Evolutionary conservation across 2,888 invertebrate species (phyloP).

Genomic region (Ischnura elegans): DNA sequence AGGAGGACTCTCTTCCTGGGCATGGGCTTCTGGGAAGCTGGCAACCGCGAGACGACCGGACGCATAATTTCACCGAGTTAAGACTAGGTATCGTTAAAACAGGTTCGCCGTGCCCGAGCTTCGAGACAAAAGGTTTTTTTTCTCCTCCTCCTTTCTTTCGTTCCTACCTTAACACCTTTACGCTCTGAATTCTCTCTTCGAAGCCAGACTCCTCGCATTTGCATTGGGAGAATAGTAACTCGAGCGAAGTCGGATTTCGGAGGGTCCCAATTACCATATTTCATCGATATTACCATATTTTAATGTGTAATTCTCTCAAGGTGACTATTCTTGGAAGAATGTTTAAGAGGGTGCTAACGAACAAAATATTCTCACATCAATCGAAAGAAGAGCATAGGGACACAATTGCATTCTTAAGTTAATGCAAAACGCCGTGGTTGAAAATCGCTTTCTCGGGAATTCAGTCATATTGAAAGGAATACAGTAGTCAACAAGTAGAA

Average conservation of each 20-base stretch:
- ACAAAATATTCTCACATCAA: no score
- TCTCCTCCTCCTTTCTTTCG: background rate
- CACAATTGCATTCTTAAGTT: background rate
- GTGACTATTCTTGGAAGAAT: background rate
- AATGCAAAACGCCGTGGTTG: no score
- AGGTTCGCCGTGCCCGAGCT: background rate
- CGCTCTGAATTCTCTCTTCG: background rate
- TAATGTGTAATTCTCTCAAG: background rate
- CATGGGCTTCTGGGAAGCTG: conserved; percentile 14
- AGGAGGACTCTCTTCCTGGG: conserved; percentile 1
- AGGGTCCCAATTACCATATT: background rate
- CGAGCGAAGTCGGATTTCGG: background rate
- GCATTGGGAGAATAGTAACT: background rate
- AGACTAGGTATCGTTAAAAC: background rate
- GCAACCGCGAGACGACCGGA: background rate
- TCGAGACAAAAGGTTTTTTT: background rate
- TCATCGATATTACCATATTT: background rate
- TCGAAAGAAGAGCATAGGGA: background rate
- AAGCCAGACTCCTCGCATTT: background rate
- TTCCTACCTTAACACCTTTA: no score
- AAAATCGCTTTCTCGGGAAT: no score
- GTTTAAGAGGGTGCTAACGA: background rate
- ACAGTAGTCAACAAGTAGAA: no score
- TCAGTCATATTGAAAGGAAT: no score
- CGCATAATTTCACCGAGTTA: background rate